Evolutionary conservation across 2,113 vertebrate genomes (phyloP), one percentile per base, ranked within the genome.

Genomic region (Typhlomys cinereus): DNA sequence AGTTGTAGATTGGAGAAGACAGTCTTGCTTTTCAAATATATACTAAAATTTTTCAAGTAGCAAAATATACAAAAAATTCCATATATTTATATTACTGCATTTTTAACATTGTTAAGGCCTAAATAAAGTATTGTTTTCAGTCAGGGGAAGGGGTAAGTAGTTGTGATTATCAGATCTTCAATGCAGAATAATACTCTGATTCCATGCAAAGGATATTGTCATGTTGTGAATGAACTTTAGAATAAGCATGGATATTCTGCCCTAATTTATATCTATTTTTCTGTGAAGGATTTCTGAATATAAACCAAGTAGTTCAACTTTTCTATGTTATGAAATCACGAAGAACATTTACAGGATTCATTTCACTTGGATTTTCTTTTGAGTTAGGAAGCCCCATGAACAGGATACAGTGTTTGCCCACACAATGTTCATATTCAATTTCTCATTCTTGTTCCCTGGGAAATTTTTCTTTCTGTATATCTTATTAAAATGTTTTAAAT

Each of bases 1-100:
- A 23, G 14, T 2, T n/a, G 69, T 10, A 34, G 71, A 71, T 59
- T 71, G 66, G 71, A 94, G 67, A 93, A 96, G 62, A 94, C 73
- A 92, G 41, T 10, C 57, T 96, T 31, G 7, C 73, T 85, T 85
- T 96, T 96, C 73, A 95, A 79, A 92, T 89, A 74, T 79, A 18
- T 88, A 78, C 54, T 1, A 1, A 5, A 96, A 94, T 96, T 4
- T 75, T 96, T 96, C 93, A 93, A 96, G 88, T 95, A 46, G 23
- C 3, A 74, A 92, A 85, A 66, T 67, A 39, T 0, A 82, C 29
- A 89, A 5, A 48, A 46, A 48, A 70, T 91, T 91, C n/a, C 18
- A 34, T 89, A 69, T 50, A 9, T 31, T 89, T 95, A 89, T 82
- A 67, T 78, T 69, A 67, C 57, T 91, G 57, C 8, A 48, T 87